Evolutionary conservation across 2,888 invertebrate species (phyloP).

Genomic region (Therioaphis trifolii): DNA sequence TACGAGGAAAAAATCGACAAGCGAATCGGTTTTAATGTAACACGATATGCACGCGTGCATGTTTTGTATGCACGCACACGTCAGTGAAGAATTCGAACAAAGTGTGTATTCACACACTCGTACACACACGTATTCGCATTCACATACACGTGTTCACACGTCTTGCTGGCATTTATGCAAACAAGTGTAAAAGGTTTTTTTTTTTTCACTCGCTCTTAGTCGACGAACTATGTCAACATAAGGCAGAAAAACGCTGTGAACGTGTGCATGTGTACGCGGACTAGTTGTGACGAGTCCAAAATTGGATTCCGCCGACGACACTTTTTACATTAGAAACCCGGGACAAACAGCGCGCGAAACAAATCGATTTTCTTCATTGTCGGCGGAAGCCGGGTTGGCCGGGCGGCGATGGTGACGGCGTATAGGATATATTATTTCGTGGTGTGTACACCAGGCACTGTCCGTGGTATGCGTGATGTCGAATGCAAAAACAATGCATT

Average conservation of each 20-base stretch:
- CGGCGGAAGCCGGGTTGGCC: not conserved
- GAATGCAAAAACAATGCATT: too few relatives aligned
- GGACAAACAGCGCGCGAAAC: constrained; percentile 38
- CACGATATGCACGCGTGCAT: not conserved
- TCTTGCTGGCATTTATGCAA: constrained; percentile 22
- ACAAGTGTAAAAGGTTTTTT: constrained; percentile 48
- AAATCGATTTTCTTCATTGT: constrained; percentile 46
- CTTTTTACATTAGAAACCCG: constrained; percentile 52
- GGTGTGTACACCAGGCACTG: too few relatives aligned
- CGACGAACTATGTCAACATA: not conserved
- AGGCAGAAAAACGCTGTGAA: not conserved
- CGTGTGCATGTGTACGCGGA: not conserved
- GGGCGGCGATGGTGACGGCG: not conserved
- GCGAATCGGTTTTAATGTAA: too few relatives aligned
- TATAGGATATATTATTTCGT: not conserved
- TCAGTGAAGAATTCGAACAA: too few relatives aligned
- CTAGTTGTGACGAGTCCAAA: constrained; percentile 60
- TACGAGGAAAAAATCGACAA: constrained; percentile 29
- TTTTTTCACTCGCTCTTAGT: not conserved
- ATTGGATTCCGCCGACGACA: constrained; percentile 61
- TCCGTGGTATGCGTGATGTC: too few relatives aligned
- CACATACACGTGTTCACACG: too few relatives aligned
- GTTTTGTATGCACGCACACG: too few relatives aligned
- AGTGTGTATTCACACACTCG: too few relatives aligned
- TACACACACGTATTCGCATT: too few relatives aligned